phyloP scores from a whole-genome alignment of 2,888 invertebrate genomes.

The Bhutanitis thaidina region DNA sequence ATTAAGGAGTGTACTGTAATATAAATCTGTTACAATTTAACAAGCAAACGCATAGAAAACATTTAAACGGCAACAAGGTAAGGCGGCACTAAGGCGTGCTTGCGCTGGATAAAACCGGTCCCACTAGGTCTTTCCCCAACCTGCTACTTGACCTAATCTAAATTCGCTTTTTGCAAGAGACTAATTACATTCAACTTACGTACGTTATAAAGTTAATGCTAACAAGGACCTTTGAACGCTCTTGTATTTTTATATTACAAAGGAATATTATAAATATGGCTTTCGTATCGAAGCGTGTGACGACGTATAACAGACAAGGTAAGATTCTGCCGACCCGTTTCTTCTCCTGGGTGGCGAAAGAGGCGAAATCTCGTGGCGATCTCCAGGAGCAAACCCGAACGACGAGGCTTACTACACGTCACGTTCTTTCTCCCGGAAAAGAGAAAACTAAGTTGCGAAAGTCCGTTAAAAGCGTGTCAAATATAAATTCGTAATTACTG shows the following conservation, averaged over 20 bases:
- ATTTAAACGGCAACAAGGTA: not conserved
- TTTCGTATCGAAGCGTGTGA: too few species aligned
- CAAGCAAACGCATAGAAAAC: not conserved
- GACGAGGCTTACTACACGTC: too few species aligned
- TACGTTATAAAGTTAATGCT: not conserved
- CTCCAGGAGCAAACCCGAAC: too few species aligned
- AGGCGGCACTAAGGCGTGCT: not conserved
- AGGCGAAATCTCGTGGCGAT: too few species aligned
- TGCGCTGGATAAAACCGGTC: constrained; percentile 3
- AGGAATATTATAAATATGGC: not conserved
- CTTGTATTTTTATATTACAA: not conserved
- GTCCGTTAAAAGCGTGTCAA: too few species aligned
- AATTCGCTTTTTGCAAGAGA: constrained; percentile 3
- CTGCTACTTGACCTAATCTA: constrained; percentile 17
- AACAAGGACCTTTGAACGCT: not conserved
- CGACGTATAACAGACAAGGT: too few species aligned
- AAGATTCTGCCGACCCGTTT: too few species aligned
- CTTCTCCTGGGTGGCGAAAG: too few species aligned
- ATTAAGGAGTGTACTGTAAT: not conserved
- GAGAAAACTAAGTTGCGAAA: too few species aligned
- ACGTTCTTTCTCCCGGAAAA: too few species aligned
- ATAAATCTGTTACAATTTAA: not conserved
- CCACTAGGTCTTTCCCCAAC: constrained; percentile 11
- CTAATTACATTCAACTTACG: constrained; percentile 3
- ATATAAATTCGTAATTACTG: too few species aligned